phyloP scores from a whole-genome alignment of 2,888 invertebrate species.

The Protonemura montana region DNA sequence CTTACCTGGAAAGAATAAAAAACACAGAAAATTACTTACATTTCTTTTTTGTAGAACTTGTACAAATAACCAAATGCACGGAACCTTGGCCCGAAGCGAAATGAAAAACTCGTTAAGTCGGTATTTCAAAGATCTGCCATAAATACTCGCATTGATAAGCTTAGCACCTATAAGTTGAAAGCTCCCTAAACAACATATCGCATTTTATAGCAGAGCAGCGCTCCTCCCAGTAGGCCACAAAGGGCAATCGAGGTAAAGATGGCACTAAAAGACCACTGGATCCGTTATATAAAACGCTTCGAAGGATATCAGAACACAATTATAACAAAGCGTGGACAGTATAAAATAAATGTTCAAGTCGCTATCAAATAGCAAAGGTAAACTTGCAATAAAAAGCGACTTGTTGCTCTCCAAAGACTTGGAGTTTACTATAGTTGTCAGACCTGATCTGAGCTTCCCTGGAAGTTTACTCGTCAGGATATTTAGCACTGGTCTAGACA shows the following conservation, averaged over 20 bases:
- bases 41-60: background rate
- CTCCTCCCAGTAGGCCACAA: background rate
- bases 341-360: background rate
- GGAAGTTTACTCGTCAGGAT: conserved; percentile 23
- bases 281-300: background rate
- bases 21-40: background rate
- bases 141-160: background rate
- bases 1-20: background rate
- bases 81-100: background rate
- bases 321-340: background rate
- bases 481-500: conserved; percentile 4
- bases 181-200: background rate
- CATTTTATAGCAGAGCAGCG: background rate
- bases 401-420: background rate
- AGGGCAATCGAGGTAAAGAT: background rate
- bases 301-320: background rate
- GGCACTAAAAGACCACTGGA: background rate
- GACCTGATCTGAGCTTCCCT: conserved; percentile 19
- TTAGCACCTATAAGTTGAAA: background rate
- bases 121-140: background rate
- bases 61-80: background rate
- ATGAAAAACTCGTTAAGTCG: background rate
- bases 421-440: background rate
- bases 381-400: background rate
- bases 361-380: background rate